These are phyloP conservation scores for Malacoctenus gilli DNA, from an alignment of 2,797 vertebrate genomes.

Conservation along the genomic window DNA sequence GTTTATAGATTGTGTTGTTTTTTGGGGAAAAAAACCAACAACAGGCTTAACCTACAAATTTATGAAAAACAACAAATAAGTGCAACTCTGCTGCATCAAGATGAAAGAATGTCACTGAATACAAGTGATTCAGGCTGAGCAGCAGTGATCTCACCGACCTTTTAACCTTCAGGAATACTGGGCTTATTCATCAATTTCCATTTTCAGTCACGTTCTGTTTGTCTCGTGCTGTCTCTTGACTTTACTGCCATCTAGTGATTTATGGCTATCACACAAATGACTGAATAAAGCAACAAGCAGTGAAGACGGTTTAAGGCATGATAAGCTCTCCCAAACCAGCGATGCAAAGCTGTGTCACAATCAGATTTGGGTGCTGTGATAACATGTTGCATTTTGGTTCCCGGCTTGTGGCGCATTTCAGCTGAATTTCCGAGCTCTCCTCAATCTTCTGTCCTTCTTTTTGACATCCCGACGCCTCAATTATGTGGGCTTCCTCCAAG, in stretches of 20 bases:
- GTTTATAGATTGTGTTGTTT: not conserved
- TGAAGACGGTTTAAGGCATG: not conserved
- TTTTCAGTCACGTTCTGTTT: not conserved
- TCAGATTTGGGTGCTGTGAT: not conserved
- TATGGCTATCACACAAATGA: conserved; percentile 19
- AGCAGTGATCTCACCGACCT: conserved; percentile 14
- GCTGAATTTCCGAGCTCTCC: not conserved
- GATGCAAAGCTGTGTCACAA: not conserved
- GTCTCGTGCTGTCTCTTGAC: conserved; percentile 43
- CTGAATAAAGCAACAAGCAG: conserved; percentile 43
- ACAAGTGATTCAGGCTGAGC: conserved; percentile 4
- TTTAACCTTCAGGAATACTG: conserved; percentile 30
- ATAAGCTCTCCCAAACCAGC: not conserved
- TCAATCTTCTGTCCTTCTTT: conserved; percentile 19
- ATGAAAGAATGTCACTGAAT: conserved; percentile 4
- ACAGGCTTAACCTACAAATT: too few species aligned
- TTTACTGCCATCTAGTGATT: conserved; percentile 79
- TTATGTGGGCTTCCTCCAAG: conserved; percentile 33
- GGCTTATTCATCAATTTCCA: conserved; percentile 20
- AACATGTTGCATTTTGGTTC: not conserved
- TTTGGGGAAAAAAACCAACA: too few species aligned
- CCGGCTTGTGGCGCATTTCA: conserved; percentile 4
- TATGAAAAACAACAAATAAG: too few species aligned
- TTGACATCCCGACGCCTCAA: conserved; percentile 22
- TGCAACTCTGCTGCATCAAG: too few species aligned